Evolutionary conservation across 2,888 invertebrate species (phyloP).

Genomic region (Ormyrus rosae): DNA sequence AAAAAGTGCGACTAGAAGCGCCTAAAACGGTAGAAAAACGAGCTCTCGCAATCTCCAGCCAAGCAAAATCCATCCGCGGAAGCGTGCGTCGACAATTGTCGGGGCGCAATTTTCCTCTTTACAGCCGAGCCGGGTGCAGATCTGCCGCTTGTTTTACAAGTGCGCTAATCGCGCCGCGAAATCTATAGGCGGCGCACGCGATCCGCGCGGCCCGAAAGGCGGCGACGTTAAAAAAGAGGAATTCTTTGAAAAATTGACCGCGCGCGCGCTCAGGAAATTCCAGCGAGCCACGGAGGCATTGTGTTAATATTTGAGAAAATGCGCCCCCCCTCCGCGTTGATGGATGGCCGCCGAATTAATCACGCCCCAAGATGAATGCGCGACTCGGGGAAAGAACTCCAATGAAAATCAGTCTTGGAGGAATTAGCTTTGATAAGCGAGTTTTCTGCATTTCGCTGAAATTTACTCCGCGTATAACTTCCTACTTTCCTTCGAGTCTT

Average conservation of each 20-base stretch:
- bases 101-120: constrained; percentile 25
- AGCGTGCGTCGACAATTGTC: not conserved
- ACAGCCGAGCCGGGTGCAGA: constrained; percentile 2
- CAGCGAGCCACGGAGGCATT: not conserved
- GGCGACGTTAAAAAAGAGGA: not conserved
- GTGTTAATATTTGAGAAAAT: constrained; percentile 45
- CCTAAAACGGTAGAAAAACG: not conserved
- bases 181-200: constrained; percentile 3
- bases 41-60: not conserved
- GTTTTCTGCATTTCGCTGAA: constrained; percentile 30
- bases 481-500: no score
- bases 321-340: constrained; percentile 6
- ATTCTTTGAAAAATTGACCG: no score
- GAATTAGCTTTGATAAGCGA: constrained; percentile 33
- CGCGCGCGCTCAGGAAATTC: constrained; percentile 13
- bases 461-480: no score
- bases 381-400: not conserved
- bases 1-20: not conserved
- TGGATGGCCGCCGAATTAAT: constrained; percentile 47
- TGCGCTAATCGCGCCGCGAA: constrained; percentile 29
- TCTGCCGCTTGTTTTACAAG: constrained; percentile 32
- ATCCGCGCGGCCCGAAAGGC: not conserved
- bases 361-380: constrained; percentile 39
- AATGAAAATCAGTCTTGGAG: constrained; percentile 1
- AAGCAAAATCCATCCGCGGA: not conserved